phyloP scores from a whole-genome alignment of 2,113 vertebrate genomes.

The Ammodytes marinus region DNA sequence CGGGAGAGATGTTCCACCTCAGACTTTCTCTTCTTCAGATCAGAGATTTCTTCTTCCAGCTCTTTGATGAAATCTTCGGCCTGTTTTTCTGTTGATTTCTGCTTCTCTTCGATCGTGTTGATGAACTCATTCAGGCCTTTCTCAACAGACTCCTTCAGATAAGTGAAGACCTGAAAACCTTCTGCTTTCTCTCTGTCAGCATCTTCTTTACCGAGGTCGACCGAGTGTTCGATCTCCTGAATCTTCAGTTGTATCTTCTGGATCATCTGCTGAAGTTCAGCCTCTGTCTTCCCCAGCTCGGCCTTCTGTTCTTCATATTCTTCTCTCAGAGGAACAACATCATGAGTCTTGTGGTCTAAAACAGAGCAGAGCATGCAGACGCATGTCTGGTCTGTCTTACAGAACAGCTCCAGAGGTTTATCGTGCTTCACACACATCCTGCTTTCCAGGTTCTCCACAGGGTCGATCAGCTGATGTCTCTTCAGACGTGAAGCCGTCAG shows the following conservation, averaged over 20 bases:
- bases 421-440: slow-evolving; percentile 10
- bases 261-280: too few relatives aligned
- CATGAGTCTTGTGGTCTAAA: not conserved
- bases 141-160: slow-evolving; percentile 5
- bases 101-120: not conserved
- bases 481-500: not conserved
- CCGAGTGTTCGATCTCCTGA: too few relatives aligned
- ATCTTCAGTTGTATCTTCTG: too few relatives aligned
- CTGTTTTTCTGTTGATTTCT: not conserved
- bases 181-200: not conserved
- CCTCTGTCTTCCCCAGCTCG: too few relatives aligned
- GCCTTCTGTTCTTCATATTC: too few relatives aligned
- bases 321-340: not conserved
- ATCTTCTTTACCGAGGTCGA: not conserved
- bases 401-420: slow-evolving; percentile 25
- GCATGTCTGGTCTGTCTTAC: not conserved
- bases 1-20: not conserved
- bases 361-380: too few relatives aligned
- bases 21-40: slow-evolving; percentile 2
- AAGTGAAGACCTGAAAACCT: too few relatives aligned
- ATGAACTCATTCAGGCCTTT: not conserved
- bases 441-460: slow-evolving; percentile 16
- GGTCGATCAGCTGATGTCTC: slow-evolving; percentile 29
- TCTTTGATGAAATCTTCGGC: slow-evolving; percentile 8
- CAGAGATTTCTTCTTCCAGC: slow-evolving; percentile 23